Conservation (phyloP, 2,797 vertebrate genomes). For the Threskiornis aethiopicus region DNA sequence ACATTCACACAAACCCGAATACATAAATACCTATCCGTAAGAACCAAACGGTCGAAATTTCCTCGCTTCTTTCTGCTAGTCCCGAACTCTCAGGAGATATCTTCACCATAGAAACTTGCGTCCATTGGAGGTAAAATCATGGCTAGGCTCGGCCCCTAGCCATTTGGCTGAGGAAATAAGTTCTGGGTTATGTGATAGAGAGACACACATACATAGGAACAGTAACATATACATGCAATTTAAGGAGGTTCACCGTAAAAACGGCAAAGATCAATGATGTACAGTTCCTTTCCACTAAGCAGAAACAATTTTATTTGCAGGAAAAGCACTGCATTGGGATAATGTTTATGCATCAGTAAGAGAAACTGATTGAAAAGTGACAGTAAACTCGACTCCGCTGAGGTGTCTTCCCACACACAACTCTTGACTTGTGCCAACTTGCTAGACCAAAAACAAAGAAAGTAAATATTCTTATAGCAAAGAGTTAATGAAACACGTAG, state of each 20-base stretch:
- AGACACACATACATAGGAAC: conserved; percentile 98
- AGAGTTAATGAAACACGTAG: conserved; percentile 1
- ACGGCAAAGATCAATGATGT: conserved; percentile 9
- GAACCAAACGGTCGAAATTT: conserved; percentile 99
- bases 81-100: conserved; percentile 94
- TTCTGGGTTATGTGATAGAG: conserved; percentile 98
- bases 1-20: conserved; percentile 99
- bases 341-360: background rate
- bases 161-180: conserved; percentile 98
- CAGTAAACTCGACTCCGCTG: conserved; percentile 43
- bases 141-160: conserved; percentile 97
- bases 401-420: conserved; percentile 60
- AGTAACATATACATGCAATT: conserved; percentile 87
- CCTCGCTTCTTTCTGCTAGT: conserved; percentile 98
- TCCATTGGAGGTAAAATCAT: conserved; percentile 92
- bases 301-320: background rate
- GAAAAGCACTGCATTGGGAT: conserved; percentile 17
- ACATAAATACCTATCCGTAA: conserved; percentile 99
- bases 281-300: background rate
- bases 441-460: conserved; percentile 62
- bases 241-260: conserved; percentile 84
- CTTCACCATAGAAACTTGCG: conserved; percentile 96
- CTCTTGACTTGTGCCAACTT: conserved; percentile 56
- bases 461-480: conserved; percentile 23
- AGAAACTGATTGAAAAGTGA: conserved; percentile 43